Conservation (phyloP, 2,888 invertebrate genomes). For the Tinea trinotella region DNA sequence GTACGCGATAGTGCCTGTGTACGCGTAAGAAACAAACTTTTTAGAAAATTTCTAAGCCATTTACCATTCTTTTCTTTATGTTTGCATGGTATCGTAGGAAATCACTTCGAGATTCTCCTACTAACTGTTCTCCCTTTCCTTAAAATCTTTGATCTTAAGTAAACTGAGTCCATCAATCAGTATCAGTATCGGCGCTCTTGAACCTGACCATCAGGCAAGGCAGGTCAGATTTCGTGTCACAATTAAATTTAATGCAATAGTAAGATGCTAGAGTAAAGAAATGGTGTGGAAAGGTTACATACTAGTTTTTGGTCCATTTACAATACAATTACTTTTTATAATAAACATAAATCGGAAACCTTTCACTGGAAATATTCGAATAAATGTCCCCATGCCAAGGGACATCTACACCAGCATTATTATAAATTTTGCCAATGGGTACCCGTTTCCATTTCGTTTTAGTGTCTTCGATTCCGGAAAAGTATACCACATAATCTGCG, state of each 20-base stretch:
- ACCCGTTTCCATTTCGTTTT: conserved; percentile 33
- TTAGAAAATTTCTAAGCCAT: background rate
- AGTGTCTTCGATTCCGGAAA: conserved; percentile 28
- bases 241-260: no score
- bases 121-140: no score
- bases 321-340: background rate
- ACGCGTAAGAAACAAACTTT: background rate
- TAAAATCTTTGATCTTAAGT: no score
- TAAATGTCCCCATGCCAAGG: conserved; percentile 2
- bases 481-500: conserved; percentile 27
- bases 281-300: no score
- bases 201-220: no score
- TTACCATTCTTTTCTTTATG: background rate
- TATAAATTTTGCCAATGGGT: conserved; percentile 24
- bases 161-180: no score
- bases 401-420: conserved; percentile 20
- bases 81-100: background rate
- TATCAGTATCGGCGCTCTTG: no score
- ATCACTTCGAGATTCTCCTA: no score
- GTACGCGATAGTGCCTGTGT: background rate
- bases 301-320: no score
- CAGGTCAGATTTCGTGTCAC: no score
- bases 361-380: background rate
- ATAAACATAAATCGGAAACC: background rate
- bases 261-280: no score